Evolutionary conservation across 2,113 vertebrate genomes (phyloP).

Genomic region (Pteruthius melanotis): DNA sequence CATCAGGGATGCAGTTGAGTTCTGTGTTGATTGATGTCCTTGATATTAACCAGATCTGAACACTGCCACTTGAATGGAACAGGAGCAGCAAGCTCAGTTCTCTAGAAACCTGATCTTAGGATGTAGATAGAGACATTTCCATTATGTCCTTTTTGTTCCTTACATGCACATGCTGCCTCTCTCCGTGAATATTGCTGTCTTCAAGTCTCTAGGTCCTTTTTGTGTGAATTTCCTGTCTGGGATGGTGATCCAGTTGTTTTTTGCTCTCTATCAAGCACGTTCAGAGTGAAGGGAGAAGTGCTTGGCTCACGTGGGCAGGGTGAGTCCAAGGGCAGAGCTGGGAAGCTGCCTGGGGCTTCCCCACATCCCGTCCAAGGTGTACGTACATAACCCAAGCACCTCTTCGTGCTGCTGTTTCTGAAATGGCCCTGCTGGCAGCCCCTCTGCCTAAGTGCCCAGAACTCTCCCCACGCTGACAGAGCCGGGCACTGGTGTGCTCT

Average conservation of each 20-base stretch:
- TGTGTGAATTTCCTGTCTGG: background rate
- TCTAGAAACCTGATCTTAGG: background rate
- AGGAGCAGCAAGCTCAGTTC: background rate
- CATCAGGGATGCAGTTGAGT: background rate
- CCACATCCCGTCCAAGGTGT: rapidly evolving
- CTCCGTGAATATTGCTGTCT: background rate
- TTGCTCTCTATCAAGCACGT: background rate
- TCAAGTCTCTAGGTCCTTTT: background rate
- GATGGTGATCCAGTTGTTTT: background rate
- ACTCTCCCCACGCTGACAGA: background rate
- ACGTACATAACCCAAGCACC: background rate
- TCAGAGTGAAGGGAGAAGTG: background rate
- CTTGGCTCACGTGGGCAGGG: background rate
- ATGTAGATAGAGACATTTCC: background rate
- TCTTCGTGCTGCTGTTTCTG: background rate
- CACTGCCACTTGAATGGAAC: background rate
- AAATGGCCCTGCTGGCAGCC: background rate
- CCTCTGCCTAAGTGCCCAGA: background rate
- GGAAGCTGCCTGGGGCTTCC: background rate
- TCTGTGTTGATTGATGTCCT: background rate
- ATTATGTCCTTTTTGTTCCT: background rate
- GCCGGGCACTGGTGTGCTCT: background rate
- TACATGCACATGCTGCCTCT: rapidly evolving
- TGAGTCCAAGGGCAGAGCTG: background rate
- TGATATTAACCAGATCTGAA: background rate